Base-by-base conservation (phyloP, 2,888 invertebrate species). In the Protophormia terraenovae region DNA sequence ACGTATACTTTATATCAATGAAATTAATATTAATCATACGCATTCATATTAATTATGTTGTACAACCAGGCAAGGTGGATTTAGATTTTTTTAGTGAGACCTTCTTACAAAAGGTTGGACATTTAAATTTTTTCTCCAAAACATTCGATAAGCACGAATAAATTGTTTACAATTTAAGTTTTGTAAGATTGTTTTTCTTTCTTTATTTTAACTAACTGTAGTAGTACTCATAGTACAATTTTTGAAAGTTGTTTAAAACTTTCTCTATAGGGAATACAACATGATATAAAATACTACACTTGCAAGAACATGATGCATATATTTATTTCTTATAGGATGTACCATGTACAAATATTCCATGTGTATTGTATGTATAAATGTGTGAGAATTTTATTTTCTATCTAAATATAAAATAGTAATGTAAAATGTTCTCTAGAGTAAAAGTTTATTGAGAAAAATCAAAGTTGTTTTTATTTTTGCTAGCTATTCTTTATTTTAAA, bases 391-490 rank as follows among this genome's bases (percentile, higher is more conserved):
- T 75, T 27, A 35, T 6, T 24, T 47, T 69, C 24, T 32, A 3
- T 73, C n/a, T 41, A n/a, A n/a, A n/a, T n/a, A 73, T 41, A 38
- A 50, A 66, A 47, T 50, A 50, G n/a, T 55, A 58, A 80, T 60
- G 60, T 10, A 62, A 81, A 75, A 62, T 67, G 45, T 62, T 45
- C 78, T 53, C 81, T 32, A 29, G 75, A 76, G 81, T 62, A 62
- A 62, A 67, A 75, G 75, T 81, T 75, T 75, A 82, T 75, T 45
- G 41, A 53, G 47, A 62, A 62, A 82, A 82, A 82, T 82, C 81
- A 81, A 81, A 69, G 50, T 38, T 41, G 14, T 35, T 62, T 67
- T 53, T 38, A 55, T 24, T 75, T 62, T 16, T 32, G 10, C 32
- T 60, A 27, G n/a, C n/a, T 60, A 45, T 10, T 69, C 47, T 75